Evolutionary conservation across 2,113 vertebrate genomes (phyloP).

Genomic region (Eulemur rufifrons): DNA sequence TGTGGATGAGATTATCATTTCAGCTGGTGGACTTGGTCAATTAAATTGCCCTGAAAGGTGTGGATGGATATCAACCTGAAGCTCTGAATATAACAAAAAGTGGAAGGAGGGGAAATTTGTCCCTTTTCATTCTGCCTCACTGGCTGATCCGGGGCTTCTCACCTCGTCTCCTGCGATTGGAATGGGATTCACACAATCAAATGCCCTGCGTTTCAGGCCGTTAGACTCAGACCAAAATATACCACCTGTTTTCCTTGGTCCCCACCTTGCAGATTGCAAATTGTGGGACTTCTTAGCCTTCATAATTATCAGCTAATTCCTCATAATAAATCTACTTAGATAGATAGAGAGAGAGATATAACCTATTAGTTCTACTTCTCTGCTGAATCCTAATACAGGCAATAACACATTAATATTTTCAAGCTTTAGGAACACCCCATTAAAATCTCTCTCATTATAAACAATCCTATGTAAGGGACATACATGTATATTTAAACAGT

Average conservation of each 20-base stretch:
- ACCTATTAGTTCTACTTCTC: neutral
- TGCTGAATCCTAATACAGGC: neutral
- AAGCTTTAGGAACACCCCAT: neutral
- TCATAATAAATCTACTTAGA: neutral
- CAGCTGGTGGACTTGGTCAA: neutral
- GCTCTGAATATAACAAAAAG: neutral
- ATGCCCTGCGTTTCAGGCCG: neutral
- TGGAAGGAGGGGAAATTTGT: no score
- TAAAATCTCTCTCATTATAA: neutral
- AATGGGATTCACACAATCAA: neutral
- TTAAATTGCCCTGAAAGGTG: neutral
- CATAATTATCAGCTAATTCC: neutral
- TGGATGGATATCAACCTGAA: neutral
- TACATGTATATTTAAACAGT: neutral
- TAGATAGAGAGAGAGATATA: neutral
- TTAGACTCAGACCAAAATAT: neutral
- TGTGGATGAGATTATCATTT: neutral
- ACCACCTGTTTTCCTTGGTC: no score
- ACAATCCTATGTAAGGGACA: neutral
- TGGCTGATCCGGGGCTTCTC: neutral
- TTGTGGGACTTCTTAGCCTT: neutral
- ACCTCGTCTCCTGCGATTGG: neutral
- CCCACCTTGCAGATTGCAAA: neutral
- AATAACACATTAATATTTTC: neutral
- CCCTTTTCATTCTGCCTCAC: neutral